Conservation (phyloP, 2,797 vertebrate genomes). For the Gambelia wislizenii region DNA sequence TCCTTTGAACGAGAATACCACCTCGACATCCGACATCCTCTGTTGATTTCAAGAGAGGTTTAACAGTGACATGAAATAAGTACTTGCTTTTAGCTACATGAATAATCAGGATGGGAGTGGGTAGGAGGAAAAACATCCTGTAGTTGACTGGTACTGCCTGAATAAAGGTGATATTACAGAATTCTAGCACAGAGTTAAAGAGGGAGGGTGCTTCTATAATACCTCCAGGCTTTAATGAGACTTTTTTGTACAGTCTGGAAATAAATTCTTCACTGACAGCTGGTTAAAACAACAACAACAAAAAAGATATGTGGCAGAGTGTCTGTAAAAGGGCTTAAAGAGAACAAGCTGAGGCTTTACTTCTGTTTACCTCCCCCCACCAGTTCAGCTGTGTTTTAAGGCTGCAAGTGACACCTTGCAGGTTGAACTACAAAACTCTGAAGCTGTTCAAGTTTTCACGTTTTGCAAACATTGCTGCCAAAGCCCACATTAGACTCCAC, state of each 20-base stretch:
- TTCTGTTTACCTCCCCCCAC: slow-evolving; percentile 33
- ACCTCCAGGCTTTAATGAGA: slow-evolving; percentile 63
- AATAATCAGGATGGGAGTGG: not conserved
- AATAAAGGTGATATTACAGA: slow-evolving; percentile 49
- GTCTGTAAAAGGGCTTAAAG: slow-evolving; percentile 52
- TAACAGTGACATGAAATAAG: not conserved
- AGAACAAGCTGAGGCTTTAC: slow-evolving; percentile 42
- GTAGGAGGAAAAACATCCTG: slow-evolving; percentile 25
- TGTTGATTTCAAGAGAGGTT: not conserved
- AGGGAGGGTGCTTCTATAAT: slow-evolving; percentile 55
- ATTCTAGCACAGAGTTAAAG: slow-evolving; percentile 40
- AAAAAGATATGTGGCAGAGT: slow-evolving; percentile 2
- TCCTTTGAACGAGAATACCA: not conserved
- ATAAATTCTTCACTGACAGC: slow-evolving; percentile 71
- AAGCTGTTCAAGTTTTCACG: not conserved
- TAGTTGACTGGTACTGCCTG: slow-evolving; percentile 39
- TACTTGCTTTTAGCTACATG: not conserved
- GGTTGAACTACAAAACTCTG: not conserved
- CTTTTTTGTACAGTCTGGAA: slow-evolving; percentile 64
- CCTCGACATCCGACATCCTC: too few species aligned
- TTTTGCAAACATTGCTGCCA: not conserved
- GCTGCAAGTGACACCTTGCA: not conserved
- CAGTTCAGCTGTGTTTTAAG: not conserved
- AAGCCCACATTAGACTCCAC: not conserved
- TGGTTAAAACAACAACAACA: slow-evolving; percentile 23